These are phyloP conservation scores for Eurystomus glaucurus DNA, from an alignment of 2,797 vertebrate species.

Conservation along the genomic window DNA sequence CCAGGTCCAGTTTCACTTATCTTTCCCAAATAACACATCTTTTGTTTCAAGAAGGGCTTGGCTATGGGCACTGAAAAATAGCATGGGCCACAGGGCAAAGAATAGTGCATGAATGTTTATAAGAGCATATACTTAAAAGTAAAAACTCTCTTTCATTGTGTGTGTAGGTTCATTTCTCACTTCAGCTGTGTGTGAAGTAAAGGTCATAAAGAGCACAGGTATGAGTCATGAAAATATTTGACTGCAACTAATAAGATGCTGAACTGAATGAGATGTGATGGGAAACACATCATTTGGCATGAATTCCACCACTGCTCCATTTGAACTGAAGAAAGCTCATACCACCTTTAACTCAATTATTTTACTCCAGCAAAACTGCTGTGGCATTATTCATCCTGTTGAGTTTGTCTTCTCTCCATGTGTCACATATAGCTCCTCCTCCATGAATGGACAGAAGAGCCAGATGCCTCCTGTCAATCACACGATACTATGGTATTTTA, in stretches of 20 bases:
- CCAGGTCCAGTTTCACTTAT: neutral
- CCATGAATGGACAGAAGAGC: neutral
- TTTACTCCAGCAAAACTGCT: neutral
- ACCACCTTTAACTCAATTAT: neutral
- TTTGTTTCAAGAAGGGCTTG: neutral
- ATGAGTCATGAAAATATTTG: neutral
- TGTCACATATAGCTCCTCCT: neutral
- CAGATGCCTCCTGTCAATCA: neutral
- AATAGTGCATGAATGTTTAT: neutral
- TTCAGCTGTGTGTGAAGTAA: conserved; percentile 3
- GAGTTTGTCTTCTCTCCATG: neutral
- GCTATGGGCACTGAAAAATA: neutral
- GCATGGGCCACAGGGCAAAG: neutral
- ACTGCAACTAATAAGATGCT: conserved; percentile 2
- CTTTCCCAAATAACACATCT: neutral
- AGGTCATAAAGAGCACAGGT: neutral
- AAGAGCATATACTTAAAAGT: neutral
- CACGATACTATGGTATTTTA: neutral
- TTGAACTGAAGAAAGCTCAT: neutral
- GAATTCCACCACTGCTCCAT: neutral
- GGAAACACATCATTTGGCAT: neutral
- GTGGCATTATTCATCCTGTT: neutral
- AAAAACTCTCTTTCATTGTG: neutral
- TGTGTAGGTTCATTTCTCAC: conserved; percentile 9
- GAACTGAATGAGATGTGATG: neutral